Evolutionary conservation across 2,888 invertebrate species (phyloP), one percentile per base, ranked within the genome.

Genomic region (Lepidonotus clava): DNA sequence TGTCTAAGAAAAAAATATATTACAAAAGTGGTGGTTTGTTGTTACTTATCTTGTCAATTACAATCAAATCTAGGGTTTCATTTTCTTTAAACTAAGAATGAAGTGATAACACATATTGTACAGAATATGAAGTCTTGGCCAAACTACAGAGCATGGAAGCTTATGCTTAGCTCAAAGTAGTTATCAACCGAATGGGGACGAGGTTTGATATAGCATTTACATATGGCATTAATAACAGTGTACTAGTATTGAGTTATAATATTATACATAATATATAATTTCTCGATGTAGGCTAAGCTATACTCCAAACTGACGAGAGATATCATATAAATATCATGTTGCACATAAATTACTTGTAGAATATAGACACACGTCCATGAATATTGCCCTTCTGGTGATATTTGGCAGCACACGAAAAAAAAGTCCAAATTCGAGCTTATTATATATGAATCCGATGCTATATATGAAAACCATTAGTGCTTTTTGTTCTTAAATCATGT

Each of bases 361-460:
- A 34, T 71, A 71, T 71, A 71, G 38, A 71, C 71, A 71, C 71
- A 71, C 36, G 38, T 34, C 36, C 34, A 34, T 38, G 71, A 71
- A 71, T 71, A 38, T 71, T 71, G 71, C 71, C 71, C 71, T 36
- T 71, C 71, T 71, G 71, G 71, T 71, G 38, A 71, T 71, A 14
- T 21, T 71, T 71, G 71, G 71, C 71, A 71, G 71, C 34, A 34
- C 71, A 71, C 38, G 36, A 21, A 71, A n/a, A n/a, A n/a, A n/a
- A 56, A 46, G 46, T 46, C 46, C 46, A 8, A 11, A 46, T 18
- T 46, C 46, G 46, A 8, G 18, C 46, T 18, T 46, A 18, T 8
- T 46, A 46, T 46, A 46, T 46, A 46, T n/a, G n/a, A n/a, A n/a
- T n/a, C n/a, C n/a, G n/a, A n/a, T n/a, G n/a, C n/a, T n/a, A n/a